phyloP scores from a whole-genome alignment of 2,113 vertebrate species.

The Rhineura floridana region DNA sequence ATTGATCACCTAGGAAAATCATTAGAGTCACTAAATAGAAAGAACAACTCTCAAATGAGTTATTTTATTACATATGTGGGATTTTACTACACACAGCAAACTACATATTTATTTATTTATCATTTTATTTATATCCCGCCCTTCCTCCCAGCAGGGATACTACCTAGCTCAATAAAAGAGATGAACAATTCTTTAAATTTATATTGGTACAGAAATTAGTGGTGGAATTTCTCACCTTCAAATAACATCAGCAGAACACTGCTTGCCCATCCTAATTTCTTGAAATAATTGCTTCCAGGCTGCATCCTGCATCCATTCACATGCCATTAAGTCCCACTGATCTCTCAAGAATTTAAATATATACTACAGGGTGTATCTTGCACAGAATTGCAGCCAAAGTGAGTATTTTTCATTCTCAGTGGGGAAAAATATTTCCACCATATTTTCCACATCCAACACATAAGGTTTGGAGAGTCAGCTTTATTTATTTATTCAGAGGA shows the following conservation, averaged over 20 bases:
- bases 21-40: constrained; percentile 17
- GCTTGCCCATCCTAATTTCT: constrained; percentile 48
- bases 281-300: constrained; percentile 57
- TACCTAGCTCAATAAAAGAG: constrained; percentile 86
- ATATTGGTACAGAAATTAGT: constrained; percentile 80
- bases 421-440: constrained; percentile 48
- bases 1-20: neutral
- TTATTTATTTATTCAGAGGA: accelerated
- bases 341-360: neutral
- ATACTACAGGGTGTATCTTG: neutral
- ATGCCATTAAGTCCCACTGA: neutral
- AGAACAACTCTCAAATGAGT: constrained; percentile 41
- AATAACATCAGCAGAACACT: constrained; percentile 63
- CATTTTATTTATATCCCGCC: too few relatives aligned
- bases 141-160: too few relatives aligned
- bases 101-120: constrained; percentile 76
- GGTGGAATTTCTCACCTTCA: constrained; percentile 63
- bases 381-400: constrained; percentile 29
- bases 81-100: constrained; percentile 77
- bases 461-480: constrained; percentile 17
- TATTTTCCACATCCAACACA: constrained; percentile 45
- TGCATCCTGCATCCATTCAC: neutral
- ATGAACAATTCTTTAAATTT: constrained; percentile 76
- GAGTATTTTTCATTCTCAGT: constrained; percentile 61
- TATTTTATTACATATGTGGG: constrained; percentile 75